Evolutionary conservation across 2,888 invertebrate genomes (phyloP).

Genomic region (Liopterus haemorrhoidalis): DNA sequence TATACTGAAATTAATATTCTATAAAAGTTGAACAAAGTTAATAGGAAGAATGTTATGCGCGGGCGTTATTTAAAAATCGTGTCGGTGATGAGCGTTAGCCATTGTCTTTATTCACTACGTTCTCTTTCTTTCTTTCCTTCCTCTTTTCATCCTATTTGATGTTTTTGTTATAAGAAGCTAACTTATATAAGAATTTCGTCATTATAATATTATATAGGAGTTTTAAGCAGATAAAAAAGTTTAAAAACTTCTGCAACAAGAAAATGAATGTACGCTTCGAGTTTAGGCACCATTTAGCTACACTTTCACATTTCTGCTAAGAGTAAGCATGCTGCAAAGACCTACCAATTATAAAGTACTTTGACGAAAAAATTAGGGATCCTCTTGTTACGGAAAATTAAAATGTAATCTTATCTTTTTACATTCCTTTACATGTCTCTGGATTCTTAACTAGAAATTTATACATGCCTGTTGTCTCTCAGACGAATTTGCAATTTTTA

Average conservation of each 20-base stretch:
- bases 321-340: background rate
- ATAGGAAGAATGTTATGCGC: constrained; percentile 37
- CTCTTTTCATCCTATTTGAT: constrained; percentile 37
- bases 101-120: constrained; percentile 26
- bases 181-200: constrained; percentile 44
- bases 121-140: constrained; percentile 36
- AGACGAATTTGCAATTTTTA: too few relatives aligned
- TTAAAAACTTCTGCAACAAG: constrained; percentile 26
- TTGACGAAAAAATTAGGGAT: too few relatives aligned
- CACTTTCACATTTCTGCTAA: background rate
- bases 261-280: constrained; percentile 23
- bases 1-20: too few relatives aligned
- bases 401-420: too few relatives aligned
- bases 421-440: too few relatives aligned
- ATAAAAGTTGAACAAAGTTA: constrained; percentile 41
- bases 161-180: constrained; percentile 39
- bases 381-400: too few relatives aligned
- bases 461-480: too few relatives aligned
- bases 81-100: constrained; percentile 8
- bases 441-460: too few relatives aligned
- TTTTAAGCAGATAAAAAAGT: constrained; percentile 28
- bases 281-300: background rate
- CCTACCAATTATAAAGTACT: too few relatives aligned
- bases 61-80: constrained; percentile 9
- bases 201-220: constrained; percentile 37